Evolutionary conservation across 2,113 vertebrate species (phyloP).

Genomic region (Pangasianodon hypophthalmus): DNA sequence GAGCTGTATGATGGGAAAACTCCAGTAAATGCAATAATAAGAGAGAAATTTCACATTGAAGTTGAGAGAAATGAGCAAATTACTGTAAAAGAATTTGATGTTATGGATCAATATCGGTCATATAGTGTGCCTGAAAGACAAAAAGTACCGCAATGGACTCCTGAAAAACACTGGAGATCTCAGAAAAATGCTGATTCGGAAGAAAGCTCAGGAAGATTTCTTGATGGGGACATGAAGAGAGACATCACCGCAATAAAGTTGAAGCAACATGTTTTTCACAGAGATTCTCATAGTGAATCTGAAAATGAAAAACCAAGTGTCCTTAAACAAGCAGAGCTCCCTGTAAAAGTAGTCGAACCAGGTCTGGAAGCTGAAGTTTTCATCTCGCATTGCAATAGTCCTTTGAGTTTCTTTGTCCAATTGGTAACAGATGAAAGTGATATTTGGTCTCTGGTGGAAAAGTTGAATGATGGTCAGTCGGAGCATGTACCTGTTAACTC

Average conservation of each 20-base stretch:
- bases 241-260: conserved; percentile 5
- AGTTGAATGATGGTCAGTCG: conserved; percentile 72
- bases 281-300: conserved; percentile 29
- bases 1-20: conserved; percentile 82
- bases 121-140: neutral
- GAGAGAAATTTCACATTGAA: conserved; percentile 70
- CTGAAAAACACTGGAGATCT: neutral
- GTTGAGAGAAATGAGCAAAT: conserved; percentile 35
- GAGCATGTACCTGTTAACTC: conserved; percentile 45
- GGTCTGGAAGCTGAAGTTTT: conserved; percentile 78
- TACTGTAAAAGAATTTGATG: conserved; percentile 26
- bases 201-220: neutral
- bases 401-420: conserved; percentile 86
- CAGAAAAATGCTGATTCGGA: neutral
- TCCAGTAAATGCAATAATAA: conserved; percentile 83
- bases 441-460: conserved; percentile 76
- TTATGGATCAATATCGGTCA: neutral
- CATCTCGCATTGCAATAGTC: conserved; percentile 81
- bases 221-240: neutral
- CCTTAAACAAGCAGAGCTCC: conserved; percentile 71
- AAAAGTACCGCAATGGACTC: conserved; percentile 32
- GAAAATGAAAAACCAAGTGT: conserved; percentile 33
- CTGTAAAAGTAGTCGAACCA: conserved; percentile 69
- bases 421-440: conserved; percentile 75
- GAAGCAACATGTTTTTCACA: neutral